A percentile compares a stretch with the other conserved stretches of the same genome.
Evolutionary conservation across 2,888 invertebrate genomes (phyloP).

Genomic region (Mesochorus sp.): DNA sequence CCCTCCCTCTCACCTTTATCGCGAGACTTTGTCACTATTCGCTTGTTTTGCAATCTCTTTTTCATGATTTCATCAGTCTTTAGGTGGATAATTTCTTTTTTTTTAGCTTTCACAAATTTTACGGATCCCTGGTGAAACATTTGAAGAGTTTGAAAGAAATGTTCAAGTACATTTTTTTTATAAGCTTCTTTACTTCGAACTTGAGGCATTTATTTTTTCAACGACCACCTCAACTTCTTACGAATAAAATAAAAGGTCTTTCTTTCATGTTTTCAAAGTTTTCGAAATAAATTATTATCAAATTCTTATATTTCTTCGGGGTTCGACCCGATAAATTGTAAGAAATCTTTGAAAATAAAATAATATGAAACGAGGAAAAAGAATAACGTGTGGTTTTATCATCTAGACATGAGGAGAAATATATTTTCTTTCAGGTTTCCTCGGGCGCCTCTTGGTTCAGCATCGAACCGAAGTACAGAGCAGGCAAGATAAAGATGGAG

Average conservation of each 20-base stretch:
- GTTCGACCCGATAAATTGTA: neutral
- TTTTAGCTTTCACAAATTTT: neutral
- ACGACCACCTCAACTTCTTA: neutral
- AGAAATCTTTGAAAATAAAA: conserved; percentile 17
- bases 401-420: conserved; percentile 35
- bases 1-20: neutral
- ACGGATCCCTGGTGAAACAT: neutral
- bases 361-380: conserved; percentile 13
- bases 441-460: conserved; percentile 24
- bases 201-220: neutral
- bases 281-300: neutral
- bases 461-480: conserved; percentile 20
- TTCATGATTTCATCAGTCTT: conserved; percentile 41
- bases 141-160: neutral
- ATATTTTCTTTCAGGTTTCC: conserved; percentile 39
- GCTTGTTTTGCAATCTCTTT: conserved; percentile 11
- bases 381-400: conserved; percentile 37
- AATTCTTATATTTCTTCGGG: neutral
- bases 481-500: neutral
- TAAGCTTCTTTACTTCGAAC: neutral
- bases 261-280: neutral
- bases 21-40: neutral
- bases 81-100: conserved; percentile 16
- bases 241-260: neutral
- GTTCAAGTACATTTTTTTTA: neutral